Conservation (phyloP, 2,113 vertebrate genomes). For the Centropristis striata region DNA sequence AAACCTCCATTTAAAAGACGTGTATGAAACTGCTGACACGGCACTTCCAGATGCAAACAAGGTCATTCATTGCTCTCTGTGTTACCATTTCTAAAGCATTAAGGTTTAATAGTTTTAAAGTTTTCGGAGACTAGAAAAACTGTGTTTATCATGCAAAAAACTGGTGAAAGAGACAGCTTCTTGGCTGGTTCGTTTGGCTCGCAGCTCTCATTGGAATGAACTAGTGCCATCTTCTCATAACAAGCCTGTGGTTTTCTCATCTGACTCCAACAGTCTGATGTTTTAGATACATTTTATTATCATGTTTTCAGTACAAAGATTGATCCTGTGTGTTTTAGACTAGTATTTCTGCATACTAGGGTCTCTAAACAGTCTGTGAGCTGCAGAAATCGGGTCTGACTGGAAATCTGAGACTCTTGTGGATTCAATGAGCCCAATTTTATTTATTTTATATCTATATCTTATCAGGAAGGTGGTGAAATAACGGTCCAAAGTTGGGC, state of each 20-base stretch:
- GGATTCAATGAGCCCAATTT: no score
- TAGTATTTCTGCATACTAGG: no score
- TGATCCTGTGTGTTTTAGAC: neutral
- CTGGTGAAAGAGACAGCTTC: neutral
- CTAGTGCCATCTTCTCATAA: no score
- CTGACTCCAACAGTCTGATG: neutral
- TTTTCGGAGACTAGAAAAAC: neutral
- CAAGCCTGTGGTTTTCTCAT: neutral
- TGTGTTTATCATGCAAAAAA: neutral
- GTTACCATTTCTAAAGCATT: neutral
- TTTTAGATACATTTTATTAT: neutral
- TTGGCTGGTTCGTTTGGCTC: neutral
- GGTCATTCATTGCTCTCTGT: neutral
- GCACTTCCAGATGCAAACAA: no score
- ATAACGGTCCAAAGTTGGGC: no score
- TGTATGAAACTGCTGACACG: no score
- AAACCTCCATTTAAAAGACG: neutral
- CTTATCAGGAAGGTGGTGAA: no score
- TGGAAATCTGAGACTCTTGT: no score
- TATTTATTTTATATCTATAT: no score
- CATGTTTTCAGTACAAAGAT: neutral
- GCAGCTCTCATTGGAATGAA: neutral
- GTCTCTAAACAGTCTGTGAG: no score
- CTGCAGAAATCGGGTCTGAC: no score
- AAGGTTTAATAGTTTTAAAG: neutral